Conservation (phyloP, 1,140 invertebrate species). For the Oppia nitens region DNA sequence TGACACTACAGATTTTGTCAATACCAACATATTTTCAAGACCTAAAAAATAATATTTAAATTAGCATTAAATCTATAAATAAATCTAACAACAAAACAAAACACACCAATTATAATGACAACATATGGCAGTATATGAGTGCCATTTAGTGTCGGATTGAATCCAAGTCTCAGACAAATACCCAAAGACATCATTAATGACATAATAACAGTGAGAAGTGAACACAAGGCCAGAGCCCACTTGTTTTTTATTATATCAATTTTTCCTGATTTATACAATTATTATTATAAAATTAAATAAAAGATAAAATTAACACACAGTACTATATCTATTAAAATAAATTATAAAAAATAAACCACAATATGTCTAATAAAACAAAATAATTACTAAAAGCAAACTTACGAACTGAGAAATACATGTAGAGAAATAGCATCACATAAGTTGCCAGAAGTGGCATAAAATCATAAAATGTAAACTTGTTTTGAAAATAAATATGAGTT, state of each 20-base stretch:
- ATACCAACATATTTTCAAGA: conserved; percentile 82
- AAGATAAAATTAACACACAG: conserved; percentile 1
- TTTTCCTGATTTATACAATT: conserved; percentile 28
- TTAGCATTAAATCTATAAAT: neutral
- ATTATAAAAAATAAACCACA: no score
- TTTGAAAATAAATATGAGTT: conserved; percentile 63
- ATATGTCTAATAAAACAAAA: conserved; percentile 7
- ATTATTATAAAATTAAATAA: conserved; percentile 27
- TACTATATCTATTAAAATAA: no score
- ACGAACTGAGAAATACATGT: conserved; percentile 83
- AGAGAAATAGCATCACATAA: conserved; percentile 69
- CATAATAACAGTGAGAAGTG: conserved; percentile 66
- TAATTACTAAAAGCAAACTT: conserved; percentile 34
- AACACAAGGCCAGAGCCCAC: conserved; percentile 69
- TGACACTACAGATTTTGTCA: conserved; percentile 84
- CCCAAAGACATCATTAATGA: conserved; percentile 85
- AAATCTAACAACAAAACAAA: neutral
- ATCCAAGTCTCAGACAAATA: conserved; percentile 74
- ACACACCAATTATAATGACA: conserved; percentile 60
- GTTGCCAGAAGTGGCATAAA: conserved; percentile 64
- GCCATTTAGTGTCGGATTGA: conserved; percentile 37
- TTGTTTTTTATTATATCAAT: conserved; percentile 86
- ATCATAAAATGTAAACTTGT: conserved; percentile 67
- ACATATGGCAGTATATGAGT: conserved; percentile 76
- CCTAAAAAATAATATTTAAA: conserved; percentile 26